Percentiles rank a stretch among this genome's conserved stretches.
phyloP scores from a whole-genome alignment of 2,113 vertebrate genomes.

The Pluvianellus socialis region DNA sequence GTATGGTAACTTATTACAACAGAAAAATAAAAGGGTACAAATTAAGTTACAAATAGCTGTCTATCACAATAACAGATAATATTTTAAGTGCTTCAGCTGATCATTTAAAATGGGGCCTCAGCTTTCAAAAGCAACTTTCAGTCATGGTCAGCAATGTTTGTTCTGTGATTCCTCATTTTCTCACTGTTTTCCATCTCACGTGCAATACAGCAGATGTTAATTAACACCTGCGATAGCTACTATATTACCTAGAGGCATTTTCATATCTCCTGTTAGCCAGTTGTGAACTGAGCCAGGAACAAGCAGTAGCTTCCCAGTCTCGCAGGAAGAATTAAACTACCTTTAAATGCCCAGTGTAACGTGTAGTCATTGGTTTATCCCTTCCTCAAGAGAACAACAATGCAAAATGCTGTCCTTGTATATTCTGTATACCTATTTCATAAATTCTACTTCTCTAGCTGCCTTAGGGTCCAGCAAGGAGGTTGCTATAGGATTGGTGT shows the following conservation, averaged over 20 bases:
- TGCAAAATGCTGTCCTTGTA: neutral
- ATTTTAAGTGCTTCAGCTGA: neutral
- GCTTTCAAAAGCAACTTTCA: neutral
- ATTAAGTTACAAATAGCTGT: neutral
- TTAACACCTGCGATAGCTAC: neutral
- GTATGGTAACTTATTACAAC: neutral
- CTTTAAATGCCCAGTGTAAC: neutral
- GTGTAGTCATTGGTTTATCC: neutral
- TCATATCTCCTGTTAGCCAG: neutral
- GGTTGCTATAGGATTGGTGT: neutral
- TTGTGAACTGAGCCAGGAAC: neutral
- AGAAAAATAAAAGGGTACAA: neutral
- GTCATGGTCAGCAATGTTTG: neutral
- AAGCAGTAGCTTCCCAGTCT: neutral
- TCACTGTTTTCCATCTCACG: neutral
- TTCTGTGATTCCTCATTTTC: neutral
- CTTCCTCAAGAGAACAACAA: neutral
- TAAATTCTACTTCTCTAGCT: neutral
- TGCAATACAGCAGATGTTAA: neutral
- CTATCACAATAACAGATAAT: neutral
- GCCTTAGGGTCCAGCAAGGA: neutral
- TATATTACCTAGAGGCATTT: neutral
- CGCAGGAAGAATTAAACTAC: neutral
- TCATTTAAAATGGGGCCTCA: neutral
- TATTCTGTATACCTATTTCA: neutral